A percentile compares a stretch with the other conserved stretches of the same genome.
Conservation (phyloP, 2,888 invertebrate genomes). For the Malthinus flaveolus region DNA sequence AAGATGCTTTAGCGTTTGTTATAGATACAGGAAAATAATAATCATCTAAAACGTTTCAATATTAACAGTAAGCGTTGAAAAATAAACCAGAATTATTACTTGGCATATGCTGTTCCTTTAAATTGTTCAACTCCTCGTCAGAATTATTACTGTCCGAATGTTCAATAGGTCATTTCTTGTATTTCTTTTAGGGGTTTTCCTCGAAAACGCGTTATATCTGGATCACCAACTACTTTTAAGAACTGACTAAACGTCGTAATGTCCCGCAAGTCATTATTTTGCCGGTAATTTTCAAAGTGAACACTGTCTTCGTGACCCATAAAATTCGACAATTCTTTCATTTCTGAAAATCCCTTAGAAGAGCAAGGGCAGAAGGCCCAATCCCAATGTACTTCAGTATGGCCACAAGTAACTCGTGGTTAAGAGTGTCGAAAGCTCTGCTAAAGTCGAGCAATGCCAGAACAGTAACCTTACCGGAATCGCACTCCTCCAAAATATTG, state of each 20-base stretch:
- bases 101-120: not conserved
- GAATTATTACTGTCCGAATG: not conserved
- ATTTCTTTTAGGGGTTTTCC: not conserved
- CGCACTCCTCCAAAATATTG: no score
- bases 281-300: not conserved
- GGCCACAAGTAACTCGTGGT: no score
- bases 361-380: no score
- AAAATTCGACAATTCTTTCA: not conserved
- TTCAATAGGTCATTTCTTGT: not conserved
- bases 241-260: not conserved
- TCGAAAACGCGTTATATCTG: not conserved
- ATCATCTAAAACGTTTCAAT: not conserved
- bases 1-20: not conserved
- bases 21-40: not conserved
- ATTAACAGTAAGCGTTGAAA: not conserved
- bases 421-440: no score
- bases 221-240: not conserved
- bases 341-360: not conserved
- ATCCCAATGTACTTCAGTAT: no score
- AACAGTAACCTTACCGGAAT: no score
- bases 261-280: not conserved
- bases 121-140: not conserved
- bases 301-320: not conserved
- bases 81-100: not conserved
- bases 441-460: no score